Evolutionary conservation across 2,888 invertebrate species (phyloP).

Genomic region (Dugesia japonica): DNA sequence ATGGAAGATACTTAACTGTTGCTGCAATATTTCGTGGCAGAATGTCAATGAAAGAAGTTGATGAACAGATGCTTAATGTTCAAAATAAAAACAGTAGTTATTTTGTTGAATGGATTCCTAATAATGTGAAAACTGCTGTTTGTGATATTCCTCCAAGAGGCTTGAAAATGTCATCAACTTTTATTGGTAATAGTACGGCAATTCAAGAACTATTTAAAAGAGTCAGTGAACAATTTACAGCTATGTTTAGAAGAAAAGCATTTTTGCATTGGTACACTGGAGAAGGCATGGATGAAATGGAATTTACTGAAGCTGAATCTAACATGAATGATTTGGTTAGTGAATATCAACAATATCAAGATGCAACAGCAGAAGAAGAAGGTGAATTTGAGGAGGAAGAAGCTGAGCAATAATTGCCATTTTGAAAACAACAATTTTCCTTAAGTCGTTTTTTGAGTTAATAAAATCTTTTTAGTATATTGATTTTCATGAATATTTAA

Average conservation of each 20-base stretch:
- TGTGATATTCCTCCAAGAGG: slow-evolving; percentile 30
- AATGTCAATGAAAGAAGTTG: slow-evolving; percentile 30
- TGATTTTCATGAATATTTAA: too few species aligned
- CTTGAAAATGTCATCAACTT: slow-evolving; percentile 22
- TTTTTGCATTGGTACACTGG: slow-evolving; percentile 34
- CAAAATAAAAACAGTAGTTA: slow-evolving; percentile 26
- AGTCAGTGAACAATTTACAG: slow-evolving; percentile 28
- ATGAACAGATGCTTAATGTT: slow-evolving; percentile 22
- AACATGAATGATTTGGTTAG: slow-evolving; percentile 28
- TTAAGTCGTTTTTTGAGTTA: too few species aligned
- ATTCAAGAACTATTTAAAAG: slow-evolving; percentile 29
- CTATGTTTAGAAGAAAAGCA: slow-evolving; percentile 33
- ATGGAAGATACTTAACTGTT: slow-evolving; percentile 27
- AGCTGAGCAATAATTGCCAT: too few species aligned
- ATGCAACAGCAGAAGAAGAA: too few species aligned
- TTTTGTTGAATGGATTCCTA: slow-evolving; percentile 34
- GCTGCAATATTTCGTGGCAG: slow-evolving; percentile 29
- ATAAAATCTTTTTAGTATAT: too few species aligned
- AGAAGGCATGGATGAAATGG: slow-evolving; percentile 32
- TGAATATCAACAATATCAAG: slow-evolving; percentile 24
- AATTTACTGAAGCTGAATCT: slow-evolving; percentile 28
- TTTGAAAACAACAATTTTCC: too few species aligned
- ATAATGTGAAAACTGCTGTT: slow-evolving; percentile 30
- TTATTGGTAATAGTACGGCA: slow-evolving; percentile 27
- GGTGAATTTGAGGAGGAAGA: too few species aligned